Conservation (phyloP, 1,140 invertebrate genomes). For the Scaptomyza hsui region DNA sequence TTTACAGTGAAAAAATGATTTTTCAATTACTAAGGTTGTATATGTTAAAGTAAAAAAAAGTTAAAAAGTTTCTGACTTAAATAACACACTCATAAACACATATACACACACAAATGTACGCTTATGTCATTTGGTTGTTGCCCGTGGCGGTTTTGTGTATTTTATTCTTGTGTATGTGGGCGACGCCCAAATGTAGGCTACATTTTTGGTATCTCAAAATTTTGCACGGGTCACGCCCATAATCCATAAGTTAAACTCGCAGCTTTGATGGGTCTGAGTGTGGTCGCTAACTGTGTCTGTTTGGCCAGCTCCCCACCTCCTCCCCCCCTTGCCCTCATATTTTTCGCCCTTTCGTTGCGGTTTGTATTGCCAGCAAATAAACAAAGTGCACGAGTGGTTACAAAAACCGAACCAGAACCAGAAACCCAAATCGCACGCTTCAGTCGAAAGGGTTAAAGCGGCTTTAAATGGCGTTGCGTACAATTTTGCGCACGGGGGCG, state of each 20-base stretch:
- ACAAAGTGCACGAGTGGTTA: constrained; percentile 37
- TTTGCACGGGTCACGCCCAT: constrained; percentile 64
- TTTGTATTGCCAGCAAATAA: constrained; percentile 46
- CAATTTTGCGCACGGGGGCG: not conserved
- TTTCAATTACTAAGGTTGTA: not conserved
- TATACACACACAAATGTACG: constrained; percentile 32
- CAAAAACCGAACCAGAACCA: constrained; percentile 23
- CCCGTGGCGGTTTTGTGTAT: constrained; percentile 31
- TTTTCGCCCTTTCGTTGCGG: constrained; percentile 30
- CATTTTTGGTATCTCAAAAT: constrained; percentile 45
- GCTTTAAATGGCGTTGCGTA: constrained; percentile 53
- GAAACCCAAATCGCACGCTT: constrained; percentile 64
- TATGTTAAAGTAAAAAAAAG: not conserved
- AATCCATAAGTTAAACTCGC: constrained; percentile 72
- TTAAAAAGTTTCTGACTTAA: constrained; percentile 12
- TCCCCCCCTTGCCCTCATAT: not conserved
- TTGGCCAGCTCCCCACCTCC: constrained; percentile 10
- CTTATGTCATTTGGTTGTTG: constrained; percentile 54
- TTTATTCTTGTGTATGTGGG: too few species aligned
- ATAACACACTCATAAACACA: not conserved
- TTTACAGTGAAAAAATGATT: not conserved
- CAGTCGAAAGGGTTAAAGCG: constrained; percentile 66
- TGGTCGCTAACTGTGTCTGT: constrained; percentile 51
- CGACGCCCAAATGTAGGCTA: constrained; percentile 66
- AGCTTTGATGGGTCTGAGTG: constrained; percentile 36